phyloP scores from a whole-genome alignment of 2,113 vertebrate genomes.

The Calyptomena viridis region DNA sequence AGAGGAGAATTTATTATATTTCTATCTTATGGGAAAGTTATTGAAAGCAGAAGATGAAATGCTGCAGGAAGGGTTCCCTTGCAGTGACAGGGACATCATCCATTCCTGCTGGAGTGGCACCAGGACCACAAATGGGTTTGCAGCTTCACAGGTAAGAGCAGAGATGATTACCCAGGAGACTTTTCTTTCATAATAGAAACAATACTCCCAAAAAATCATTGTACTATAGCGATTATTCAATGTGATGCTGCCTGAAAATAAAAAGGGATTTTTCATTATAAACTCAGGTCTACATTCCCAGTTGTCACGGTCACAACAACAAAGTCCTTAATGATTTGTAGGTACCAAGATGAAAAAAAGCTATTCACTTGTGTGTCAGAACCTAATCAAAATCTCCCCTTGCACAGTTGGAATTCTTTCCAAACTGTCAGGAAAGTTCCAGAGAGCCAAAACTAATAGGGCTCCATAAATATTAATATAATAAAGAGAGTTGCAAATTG shows the following conservation, averaged over 20 bases:
- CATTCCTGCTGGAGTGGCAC: background rate
- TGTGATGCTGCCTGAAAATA: background rate
- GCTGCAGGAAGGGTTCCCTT: background rate
- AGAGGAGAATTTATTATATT: background rate
- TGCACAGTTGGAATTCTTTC: background rate
- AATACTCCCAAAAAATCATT: background rate
- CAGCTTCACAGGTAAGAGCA: background rate
- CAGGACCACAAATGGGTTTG: background rate
- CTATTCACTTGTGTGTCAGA: background rate
- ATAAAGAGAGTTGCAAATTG: background rate
- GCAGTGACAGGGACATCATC: background rate
- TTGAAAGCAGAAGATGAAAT: background rate
- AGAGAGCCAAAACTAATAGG: background rate
- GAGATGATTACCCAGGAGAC: background rate
- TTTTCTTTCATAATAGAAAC: background rate
- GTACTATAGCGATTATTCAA: background rate
- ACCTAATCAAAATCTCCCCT: background rate
- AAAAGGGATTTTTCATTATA: background rate
- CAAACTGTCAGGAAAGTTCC: background rate
- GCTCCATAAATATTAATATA: background rate
- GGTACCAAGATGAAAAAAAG: background rate
- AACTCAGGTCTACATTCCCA: background rate
- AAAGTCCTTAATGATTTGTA: background rate
- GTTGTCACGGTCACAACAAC: background rate
- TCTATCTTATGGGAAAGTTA: background rate